A percentile compares a stretch with the other conserved stretches of the same genome.
Evolutionary conservation across 2,113 vertebrate genomes (phyloP).

Genomic region (Megaleporinus macrocephalus): DNA sequence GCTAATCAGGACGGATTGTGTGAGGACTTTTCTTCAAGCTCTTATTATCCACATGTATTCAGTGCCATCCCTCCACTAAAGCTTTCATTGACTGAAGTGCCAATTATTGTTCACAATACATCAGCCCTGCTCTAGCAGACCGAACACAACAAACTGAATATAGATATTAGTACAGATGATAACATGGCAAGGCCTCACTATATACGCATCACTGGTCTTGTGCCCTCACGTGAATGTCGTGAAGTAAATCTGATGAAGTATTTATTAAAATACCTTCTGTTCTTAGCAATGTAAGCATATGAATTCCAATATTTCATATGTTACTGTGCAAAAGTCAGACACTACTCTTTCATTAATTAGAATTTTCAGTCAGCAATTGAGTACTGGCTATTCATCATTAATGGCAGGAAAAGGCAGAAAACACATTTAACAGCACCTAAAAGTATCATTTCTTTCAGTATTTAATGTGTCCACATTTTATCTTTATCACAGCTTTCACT

Average conservation of each 20-base stretch:
- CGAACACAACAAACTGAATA: constrained; percentile 25
- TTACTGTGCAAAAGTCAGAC: no score
- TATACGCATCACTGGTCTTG: constrained; percentile 9
- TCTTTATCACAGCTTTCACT: no score
- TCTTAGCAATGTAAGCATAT: no score
- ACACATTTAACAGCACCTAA: no score
- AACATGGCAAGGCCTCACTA: constrained; percentile 17
- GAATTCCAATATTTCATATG: no score
- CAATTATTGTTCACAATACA: constrained; percentile 57
- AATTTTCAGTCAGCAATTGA: no score
- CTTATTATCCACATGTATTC: constrained; percentile 47
- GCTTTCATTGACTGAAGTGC: constrained; percentile 53
- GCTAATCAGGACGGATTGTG: constrained; percentile 51
- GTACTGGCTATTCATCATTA: no score
- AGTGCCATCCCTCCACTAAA: constrained; percentile 30
- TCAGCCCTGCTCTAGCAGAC: constrained; percentile 28
- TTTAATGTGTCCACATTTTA: no score
- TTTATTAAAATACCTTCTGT: neutral
- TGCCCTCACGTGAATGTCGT: constrained; percentile 1
- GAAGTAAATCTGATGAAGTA: constrained; percentile 13
- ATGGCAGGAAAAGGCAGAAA: no score
- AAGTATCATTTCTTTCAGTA: no score
- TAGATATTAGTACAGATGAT: constrained; percentile 37
- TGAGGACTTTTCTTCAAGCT: constrained; percentile 45
- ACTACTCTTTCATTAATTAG: no score